Evolutionary conservation across 2,888 invertebrate genomes (phyloP).

Genomic region (Drosophila histrio): DNA sequence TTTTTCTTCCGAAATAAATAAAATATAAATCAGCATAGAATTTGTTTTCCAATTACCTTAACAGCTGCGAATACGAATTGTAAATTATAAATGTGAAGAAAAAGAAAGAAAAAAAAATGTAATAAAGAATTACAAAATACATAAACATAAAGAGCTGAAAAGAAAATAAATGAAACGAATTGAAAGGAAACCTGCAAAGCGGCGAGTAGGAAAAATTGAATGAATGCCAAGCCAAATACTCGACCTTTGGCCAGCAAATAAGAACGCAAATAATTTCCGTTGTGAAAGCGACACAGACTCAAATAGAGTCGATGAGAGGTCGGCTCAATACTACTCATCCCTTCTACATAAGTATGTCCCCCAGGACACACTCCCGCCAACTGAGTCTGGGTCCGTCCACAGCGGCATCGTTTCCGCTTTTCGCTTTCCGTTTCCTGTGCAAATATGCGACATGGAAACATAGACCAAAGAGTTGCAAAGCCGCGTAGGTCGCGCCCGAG

Average conservation of each 20-base stretch:
- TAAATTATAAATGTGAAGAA: conserved; percentile 34
- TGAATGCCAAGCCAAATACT: conserved; percentile 39
- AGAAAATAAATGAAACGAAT: conserved; percentile 11
- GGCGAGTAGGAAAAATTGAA: conserved; percentile 31
- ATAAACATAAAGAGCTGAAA: background rate
- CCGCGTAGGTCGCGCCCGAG: conserved; percentile 42
- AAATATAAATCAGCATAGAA: conserved; percentile 18
- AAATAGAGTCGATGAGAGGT: conserved; percentile 3
- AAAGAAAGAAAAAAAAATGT: conserved; percentile 1
- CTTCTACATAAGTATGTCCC: background rate
- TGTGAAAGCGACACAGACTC: conserved; percentile 37
- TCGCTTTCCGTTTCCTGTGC: conserved; percentile 63
- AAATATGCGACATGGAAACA: conserved; percentile 51
- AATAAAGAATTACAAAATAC: conserved; percentile 19
- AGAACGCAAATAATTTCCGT: conserved; percentile 67
- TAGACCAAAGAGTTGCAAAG: conserved; percentile 46
- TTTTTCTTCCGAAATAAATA: conserved; percentile 5
- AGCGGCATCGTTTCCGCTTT: conserved; percentile 40
- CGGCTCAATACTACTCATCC: background rate
- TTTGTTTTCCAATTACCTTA: conserved; percentile 36
- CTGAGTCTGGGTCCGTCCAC: conserved; percentile 4
- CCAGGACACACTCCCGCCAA: background rate
- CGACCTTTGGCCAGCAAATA: conserved; percentile 54
- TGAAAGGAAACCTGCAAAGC: conserved; percentile 27
- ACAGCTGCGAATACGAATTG: conserved; percentile 33